Base-by-base conservation (phyloP, 2,888 invertebrate genomes). In the Lutraria lutraria region DNA sequence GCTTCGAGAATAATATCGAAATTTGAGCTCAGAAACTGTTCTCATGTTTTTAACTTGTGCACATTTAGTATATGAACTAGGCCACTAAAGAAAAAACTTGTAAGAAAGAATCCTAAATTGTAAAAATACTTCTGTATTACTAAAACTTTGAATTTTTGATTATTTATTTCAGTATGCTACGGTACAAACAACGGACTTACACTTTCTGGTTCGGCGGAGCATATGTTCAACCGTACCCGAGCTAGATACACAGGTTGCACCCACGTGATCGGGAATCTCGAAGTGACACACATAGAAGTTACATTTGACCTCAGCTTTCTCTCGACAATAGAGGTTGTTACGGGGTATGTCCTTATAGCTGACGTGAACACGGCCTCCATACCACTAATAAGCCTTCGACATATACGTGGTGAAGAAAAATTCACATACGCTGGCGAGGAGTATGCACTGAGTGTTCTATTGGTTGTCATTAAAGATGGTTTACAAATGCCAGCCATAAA, bases 91-190 rank as follows among this genome's bases (percentile, higher is more conserved):
- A 43, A 2, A 43, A 4, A 43, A 43, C 2, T 4, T 43, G 43
- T 43, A 8, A 43, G 43, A 43, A 43, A 4, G 43, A 8, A 43
- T 8, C 43, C 43, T 4, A 4, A 2, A 43, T 43, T 43, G 43
- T 4, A 43, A 43, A 43, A 43, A 43, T 4, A 2, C 4, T 43
- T 43, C 8, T 8, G 8, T 43, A 43, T 43, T 43, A 4, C 43
- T 8, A 43, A 43, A 2, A 43, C 2, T 43, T 43, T 43, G 43
- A n/a, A n/a, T n/a, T n/a, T n/a, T n/a, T n/a, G n/a, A n/a, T n/a
- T n/a, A n/a, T n/a, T n/a, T n/a, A n/a, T n/a, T 85, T 21, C 60
- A 85, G 85, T 80, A 13, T 85, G 85, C 29, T 85, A 85, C 34
- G 85, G 85, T 3, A 85, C 85, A 34, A 15, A 34, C 0, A 85